A percentile compares a stretch with the other conserved stretches of the same genome.
These are phyloP conservation scores for Platycnemis pennipes DNA, from an alignment of 2,888 invertebrate species.

Conservation along the genomic window DNA sequence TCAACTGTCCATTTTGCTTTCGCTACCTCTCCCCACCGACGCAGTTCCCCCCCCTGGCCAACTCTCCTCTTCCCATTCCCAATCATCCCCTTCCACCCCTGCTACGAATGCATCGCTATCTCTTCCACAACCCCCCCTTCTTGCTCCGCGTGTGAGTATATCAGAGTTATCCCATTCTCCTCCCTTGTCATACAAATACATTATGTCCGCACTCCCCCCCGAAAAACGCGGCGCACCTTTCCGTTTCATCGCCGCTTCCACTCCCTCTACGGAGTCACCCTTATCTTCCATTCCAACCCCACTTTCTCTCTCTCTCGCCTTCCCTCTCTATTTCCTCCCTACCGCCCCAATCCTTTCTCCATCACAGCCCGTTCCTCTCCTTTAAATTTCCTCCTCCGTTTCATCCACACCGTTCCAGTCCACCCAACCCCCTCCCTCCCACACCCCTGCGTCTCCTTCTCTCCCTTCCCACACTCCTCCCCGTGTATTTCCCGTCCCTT, in stretches of 20 bases:
- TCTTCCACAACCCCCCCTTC: neutral
- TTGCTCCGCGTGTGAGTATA: neutral
- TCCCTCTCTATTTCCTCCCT: neutral
- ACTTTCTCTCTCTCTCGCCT: neutral
- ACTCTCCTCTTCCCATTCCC: neutral
- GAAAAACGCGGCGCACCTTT: too few relatives aligned
- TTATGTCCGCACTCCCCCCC: constrained; percentile 11
- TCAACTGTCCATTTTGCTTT: neutral
- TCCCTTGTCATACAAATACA: neutral
- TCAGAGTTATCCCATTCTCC: neutral
- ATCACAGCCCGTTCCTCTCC: neutral
- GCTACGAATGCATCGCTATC: neutral
- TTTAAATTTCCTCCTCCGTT: neutral
- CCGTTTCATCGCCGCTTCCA: too few relatives aligned
- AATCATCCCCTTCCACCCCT: neutral
- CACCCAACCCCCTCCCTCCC: too few relatives aligned
- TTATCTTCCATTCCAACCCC: neutral
- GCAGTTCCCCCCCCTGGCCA: neutral
- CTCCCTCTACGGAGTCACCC: neutral
- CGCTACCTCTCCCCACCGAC: constrained; percentile 11
- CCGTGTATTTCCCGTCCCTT: neutral
- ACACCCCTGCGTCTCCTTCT: too few relatives aligned
- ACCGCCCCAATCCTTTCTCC: neutral
- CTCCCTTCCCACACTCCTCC: neutral
- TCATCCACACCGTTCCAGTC: too few relatives aligned